Percentiles rank a stretch among this genome's conserved stretches.
phyloP scores from a whole-genome alignment of 92 coral and sea anemone genomes.

The Paragorgia papillata region DNA sequence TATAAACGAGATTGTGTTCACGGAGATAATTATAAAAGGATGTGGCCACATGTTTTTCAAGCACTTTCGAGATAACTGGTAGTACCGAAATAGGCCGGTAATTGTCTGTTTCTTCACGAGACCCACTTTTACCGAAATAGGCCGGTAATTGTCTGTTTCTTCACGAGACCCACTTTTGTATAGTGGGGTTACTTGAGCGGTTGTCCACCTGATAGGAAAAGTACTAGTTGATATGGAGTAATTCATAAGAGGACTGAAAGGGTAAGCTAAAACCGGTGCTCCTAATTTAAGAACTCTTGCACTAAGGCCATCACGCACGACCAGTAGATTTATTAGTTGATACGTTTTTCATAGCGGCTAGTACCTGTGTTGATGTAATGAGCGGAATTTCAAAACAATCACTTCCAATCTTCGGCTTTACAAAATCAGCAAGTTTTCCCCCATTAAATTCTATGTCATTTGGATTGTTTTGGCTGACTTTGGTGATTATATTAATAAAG shows the following conservation, averaged over 20 bases:
- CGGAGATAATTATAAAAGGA: constrained; percentile 38
- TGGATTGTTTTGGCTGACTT: constrained; percentile 32
- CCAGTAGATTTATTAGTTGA: constrained; percentile 15
- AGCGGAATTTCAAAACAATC: constrained; percentile 30
- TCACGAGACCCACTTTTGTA: constrained; percentile 52
- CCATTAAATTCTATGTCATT: constrained; percentile 26
- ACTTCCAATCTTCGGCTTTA: constrained; percentile 32
- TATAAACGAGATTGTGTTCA: constrained; percentile 43
- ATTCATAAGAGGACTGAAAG: constrained; percentile 23
- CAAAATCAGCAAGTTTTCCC: constrained; percentile 36
- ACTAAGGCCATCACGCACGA: constrained; percentile 30
- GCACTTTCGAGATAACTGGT: constrained; percentile 50
- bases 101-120: constrained; percentile 47
- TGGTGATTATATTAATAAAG: constrained; percentile 47
- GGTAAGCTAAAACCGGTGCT: constrained; percentile 39
- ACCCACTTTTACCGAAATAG: constrained; percentile 55
- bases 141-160: constrained; percentile 49
- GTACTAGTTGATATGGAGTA: constrained; percentile 26
- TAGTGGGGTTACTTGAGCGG: constrained; percentile 46
- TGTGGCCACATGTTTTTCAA: constrained; percentile 52
- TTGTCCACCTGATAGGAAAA: constrained; percentile 43
- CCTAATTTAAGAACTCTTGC: constrained; percentile 47
- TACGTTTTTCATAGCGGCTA: constrained; percentile 6
- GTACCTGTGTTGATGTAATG: constrained; percentile 34
- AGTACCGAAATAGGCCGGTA: constrained; percentile 54